Conservation (phyloP, 2,888 invertebrate genomes). For the Zelleria hepariella region DNA sequence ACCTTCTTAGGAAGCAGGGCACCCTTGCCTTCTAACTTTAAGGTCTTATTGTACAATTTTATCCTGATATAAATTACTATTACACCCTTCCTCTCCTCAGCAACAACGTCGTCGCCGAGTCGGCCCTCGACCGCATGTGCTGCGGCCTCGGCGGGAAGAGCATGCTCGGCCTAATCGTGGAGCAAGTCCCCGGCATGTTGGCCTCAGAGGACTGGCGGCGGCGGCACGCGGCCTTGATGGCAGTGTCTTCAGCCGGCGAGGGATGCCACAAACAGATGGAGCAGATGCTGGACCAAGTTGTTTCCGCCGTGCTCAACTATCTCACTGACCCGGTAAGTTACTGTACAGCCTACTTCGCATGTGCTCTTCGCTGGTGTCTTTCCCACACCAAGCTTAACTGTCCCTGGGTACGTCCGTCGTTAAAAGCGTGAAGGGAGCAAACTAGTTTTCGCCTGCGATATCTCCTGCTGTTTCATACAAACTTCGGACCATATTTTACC, state of each 20-base stretch:
- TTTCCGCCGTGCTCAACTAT: conserved; percentile 90
- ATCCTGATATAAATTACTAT: too few relatives aligned
- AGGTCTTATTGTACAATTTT: too few relatives aligned
- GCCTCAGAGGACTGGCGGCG: conserved; percentile 86
- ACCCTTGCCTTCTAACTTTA: too few relatives aligned
- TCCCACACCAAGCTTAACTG: too few relatives aligned
- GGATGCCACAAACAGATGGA: conserved; percentile 99
- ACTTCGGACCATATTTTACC: too few relatives aligned
- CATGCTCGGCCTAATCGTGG: conserved; percentile 90
- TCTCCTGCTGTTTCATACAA: too few relatives aligned
- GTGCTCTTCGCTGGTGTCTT: too few relatives aligned
- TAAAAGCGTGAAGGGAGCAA: too few relatives aligned
- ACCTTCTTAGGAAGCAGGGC: too few relatives aligned
- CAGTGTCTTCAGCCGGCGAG: conserved; percentile 97
- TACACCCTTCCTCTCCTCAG: conserved; percentile 53
- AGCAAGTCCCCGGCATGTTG: conserved; percentile 89
- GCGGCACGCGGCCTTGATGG: conserved; percentile 98
- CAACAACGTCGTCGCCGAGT: conserved; percentile 96
- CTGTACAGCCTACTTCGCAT: too few relatives aligned
- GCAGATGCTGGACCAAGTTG: conserved; percentile 90
- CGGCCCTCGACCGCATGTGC: conserved; percentile 96
- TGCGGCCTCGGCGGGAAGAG: conserved; percentile 95
- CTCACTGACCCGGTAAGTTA: conserved; percentile 83
- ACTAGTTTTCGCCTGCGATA: too few relatives aligned
- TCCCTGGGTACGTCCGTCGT: too few relatives aligned